These are phyloP conservation scores for Mechanitis messenoides DNA, from an alignment of 2,888 invertebrate species.

Conservation along the genomic window DNA sequence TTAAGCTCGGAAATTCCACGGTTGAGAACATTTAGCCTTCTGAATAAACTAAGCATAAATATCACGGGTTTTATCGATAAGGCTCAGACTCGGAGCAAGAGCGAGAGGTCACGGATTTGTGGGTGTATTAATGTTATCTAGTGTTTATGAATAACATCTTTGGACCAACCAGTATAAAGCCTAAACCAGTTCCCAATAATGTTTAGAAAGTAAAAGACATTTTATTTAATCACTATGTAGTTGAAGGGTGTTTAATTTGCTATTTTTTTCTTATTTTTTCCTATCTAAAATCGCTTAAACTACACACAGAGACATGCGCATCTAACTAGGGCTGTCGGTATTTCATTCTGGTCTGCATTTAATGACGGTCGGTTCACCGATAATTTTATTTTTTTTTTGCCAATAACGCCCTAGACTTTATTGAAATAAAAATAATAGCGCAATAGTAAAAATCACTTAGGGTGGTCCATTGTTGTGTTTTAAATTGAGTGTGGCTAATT, in stretches of 20 bases:
- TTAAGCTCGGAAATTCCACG: constrained; percentile 48
- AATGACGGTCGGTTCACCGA: constrained; percentile 69
- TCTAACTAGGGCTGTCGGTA: constrained; percentile 42
- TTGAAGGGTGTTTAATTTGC: not conserved
- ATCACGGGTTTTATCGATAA: constrained; percentile 48
- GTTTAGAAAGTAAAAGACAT: constrained; percentile 1
- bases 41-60: constrained; percentile 65
- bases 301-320: not conserved
- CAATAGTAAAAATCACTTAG: constrained; percentile 46
- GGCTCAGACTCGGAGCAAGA: constrained; percentile 33
- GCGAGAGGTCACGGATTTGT: constrained; percentile 29
- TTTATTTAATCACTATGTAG: not conserved
- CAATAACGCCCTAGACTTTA: constrained; percentile 56
- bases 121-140: constrained; percentile 26
- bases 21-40: constrained; percentile 48
- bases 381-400: constrained; percentile 72
- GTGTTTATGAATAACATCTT: constrained; percentile 8
- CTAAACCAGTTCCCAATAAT: not conserved
- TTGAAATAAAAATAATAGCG: constrained; percentile 59
- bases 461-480: constrained; percentile 40
- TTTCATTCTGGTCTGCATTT: constrained; percentile 73
- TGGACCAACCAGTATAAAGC: constrained; percentile 1
- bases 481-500: constrained; percentile 43
- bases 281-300: constrained; percentile 4
- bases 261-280: not conserved